These are phyloP conservation scores for Lerema accius DNA, from an alignment of 1,140 invertebrate genomes.

Conservation along the genomic window DNA sequence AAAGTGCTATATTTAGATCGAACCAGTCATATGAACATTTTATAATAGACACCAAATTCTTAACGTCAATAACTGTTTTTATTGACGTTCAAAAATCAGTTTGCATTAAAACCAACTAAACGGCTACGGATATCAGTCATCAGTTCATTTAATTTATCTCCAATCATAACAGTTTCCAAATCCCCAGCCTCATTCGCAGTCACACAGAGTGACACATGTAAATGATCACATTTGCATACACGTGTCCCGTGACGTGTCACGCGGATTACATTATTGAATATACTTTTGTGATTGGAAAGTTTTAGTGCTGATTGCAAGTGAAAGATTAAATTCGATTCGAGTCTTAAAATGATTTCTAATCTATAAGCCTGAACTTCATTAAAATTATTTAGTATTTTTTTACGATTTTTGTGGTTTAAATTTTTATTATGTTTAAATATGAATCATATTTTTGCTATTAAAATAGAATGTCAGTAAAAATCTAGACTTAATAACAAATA, in stretches of 20 bases:
- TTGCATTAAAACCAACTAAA: background rate
- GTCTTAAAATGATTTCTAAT: constrained; percentile 6
- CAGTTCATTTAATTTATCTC: constrained; percentile 27
- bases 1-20: too few species aligned
- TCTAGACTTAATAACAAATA: too few species aligned
- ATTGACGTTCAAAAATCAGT: too few species aligned
- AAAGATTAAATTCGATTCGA: constrained; percentile 26
- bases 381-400: too few species aligned
- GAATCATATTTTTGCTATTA: too few species aligned
- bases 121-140: constrained; percentile 2
- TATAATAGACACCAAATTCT: too few species aligned
- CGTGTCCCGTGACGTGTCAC: constrained; percentile 50
- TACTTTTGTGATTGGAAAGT: constrained; percentile 12
- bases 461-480: too few species aligned
- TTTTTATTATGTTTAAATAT: too few species aligned
- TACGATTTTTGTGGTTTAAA: too few species aligned
- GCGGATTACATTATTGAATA: constrained; percentile 72
- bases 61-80: too few species aligned
- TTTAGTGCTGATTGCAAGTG: constrained; percentile 12
- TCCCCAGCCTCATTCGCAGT: constrained; percentile 32
- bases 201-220: constrained; percentile 39
- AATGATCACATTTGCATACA: constrained; percentile 57
- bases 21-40: too few species aligned
- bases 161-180: constrained; percentile 37
- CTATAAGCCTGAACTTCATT: too few species aligned